Evolutionary conservation across 2,888 invertebrate species (phyloP), one percentile per base, ranked within the genome.

Genomic region (Helobdella robusta): DNA sequence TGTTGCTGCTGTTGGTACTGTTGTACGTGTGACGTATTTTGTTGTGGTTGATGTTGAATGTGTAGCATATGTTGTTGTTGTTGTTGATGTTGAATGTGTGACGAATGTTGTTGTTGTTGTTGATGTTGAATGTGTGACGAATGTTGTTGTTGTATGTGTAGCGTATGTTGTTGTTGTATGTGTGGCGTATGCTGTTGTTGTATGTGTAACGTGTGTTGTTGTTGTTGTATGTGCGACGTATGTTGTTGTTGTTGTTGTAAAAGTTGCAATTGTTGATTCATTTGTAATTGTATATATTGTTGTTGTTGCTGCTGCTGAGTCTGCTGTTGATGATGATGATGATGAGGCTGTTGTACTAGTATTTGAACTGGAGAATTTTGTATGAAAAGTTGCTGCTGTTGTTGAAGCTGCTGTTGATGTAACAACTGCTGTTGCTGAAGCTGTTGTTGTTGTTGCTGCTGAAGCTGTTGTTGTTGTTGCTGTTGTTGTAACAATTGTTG

Each of bases 21-120:
- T 11, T 54, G 28, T 15, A 6, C 11, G 4, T 54, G 54, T 54
- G 28, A n/a, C n/a, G n/a, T n/a, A n/a, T n/a, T n/a, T n/a, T n/a
- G n/a, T n/a, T n/a, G n/a, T n/a, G n/a, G n/a, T n/a, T n/a, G n/a
- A n/a, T n/a, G n/a, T n/a, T n/a, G n/a, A n/a, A n/a, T n/a, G n/a
- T n/a, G n/a, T n/a, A n/a, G n/a, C n/a, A n/a, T 28, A 5, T 54
- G 23, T 54, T 54, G 30, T 54, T 54, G 23, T 18, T 23, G 5
- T 28, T 54, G 30, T 54, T 54, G 30, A 15, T 50, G 50, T 54
- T 54, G 54, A 32, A 32, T 3, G 11, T 54, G 30, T 54, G 28
- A 6, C 28, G 23, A 25, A 5, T 54, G 50, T 6, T n/a, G 23
- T 28, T 28, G 30, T 28, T 28, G 30, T 20, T 54, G 30, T 54